These are phyloP conservation scores for Sicus ferrugineus DNA, from an alignment of 2,888 invertebrate species.

Conservation along the genomic window DNA sequence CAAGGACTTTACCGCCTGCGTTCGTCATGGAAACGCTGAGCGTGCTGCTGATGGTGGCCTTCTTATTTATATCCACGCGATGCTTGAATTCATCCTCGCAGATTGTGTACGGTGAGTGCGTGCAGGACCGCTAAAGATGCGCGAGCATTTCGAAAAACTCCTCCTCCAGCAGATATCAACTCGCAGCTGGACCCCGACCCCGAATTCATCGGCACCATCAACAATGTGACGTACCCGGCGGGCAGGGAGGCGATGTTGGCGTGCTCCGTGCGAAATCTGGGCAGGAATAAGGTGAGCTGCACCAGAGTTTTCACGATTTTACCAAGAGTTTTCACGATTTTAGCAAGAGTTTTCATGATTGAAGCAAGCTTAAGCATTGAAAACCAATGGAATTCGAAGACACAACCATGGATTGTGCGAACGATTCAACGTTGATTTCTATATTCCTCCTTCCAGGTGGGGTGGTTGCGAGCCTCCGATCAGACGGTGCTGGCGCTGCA, in stretches of 20 bases:
- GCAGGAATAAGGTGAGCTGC: conserved; percentile 60
- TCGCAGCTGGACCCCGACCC: conserved; percentile 63
- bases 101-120: conserved; percentile 58
- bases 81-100: conserved; percentile 56
- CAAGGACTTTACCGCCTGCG: neutral
- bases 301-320: too few species aligned
- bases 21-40: conserved; percentile 51
- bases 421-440: too few species aligned
- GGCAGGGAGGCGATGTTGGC: conserved; percentile 64
- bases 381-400: too few species aligned
- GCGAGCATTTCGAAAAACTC: neutral
- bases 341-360: too few species aligned
- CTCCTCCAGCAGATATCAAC: conserved; percentile 50
- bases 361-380: too few species aligned
- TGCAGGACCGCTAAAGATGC: neutral
- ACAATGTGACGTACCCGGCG: conserved; percentile 65
- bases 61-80: conserved; percentile 56
- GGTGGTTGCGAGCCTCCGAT: conserved; percentile 89
- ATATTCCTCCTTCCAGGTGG: conserved; percentile 70
- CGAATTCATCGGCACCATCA: conserved; percentile 63
- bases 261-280: conserved; percentile 63
- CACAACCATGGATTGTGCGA: too few species aligned
- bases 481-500: conserved; percentile 89
- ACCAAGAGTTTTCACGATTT: too few species aligned
- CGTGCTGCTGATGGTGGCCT: conserved; percentile 50